phyloP scores from a whole-genome alignment of 2,888 invertebrate genomes.

The Heliconius hortense region DNA sequence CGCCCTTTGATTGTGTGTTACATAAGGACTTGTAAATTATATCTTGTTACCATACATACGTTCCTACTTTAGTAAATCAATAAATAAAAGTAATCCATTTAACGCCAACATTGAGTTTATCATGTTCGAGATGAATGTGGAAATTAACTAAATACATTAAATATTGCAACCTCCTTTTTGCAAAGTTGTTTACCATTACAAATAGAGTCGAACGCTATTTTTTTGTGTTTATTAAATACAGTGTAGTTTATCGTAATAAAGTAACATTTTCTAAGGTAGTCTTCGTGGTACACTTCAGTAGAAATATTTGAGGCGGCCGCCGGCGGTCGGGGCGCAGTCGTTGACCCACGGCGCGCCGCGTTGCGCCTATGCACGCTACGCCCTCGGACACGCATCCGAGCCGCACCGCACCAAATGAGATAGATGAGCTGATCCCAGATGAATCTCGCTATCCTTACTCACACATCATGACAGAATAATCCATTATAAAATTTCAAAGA shows the following conservation, averaged over 20 bases:
- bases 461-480: conserved; percentile 13
- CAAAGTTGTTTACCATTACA: background rate
- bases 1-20: conserved; percentile 56
- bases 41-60: conserved; percentile 16
- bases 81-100: background rate
- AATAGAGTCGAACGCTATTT: background rate
- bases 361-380: conserved; percentile 49
- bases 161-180: background rate
- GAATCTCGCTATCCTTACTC: conserved; percentile 21
- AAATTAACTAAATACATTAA: background rate
- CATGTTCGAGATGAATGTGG: background rate
- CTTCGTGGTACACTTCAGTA: conserved; percentile 50
- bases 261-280: conserved; percentile 42
- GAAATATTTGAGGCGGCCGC: conserved; percentile 55
- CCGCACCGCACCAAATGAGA: conserved; percentile 33
- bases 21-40: conserved; percentile 19
- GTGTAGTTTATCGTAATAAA: conserved; percentile 45
- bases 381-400: conserved; percentile 41
- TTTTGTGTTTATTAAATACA: background rate
- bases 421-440: conserved; percentile 28
- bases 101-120: background rate
- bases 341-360: conserved; percentile 63
- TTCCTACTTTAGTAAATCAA: background rate
- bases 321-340: conserved; percentile 57
- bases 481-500: conserved; percentile 17